These are phyloP conservation scores for Trissolcus basalis DNA, from an alignment of 1,140 invertebrate species.

Conservation along the genomic window DNA sequence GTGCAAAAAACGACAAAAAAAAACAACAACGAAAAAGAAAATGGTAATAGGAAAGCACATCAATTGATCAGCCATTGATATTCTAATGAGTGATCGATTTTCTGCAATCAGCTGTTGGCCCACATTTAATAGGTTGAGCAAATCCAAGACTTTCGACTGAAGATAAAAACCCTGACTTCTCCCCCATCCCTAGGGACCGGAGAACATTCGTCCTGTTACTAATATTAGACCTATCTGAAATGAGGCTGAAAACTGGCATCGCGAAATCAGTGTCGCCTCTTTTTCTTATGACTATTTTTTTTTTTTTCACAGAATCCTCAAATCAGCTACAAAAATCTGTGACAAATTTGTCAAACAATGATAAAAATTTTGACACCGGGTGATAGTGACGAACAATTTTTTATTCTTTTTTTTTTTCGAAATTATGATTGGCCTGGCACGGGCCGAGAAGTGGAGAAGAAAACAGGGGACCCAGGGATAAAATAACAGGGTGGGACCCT, in stretches of 20 bases:
- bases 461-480: slow-evolving; percentile 64
- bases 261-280: slow-evolving; percentile 39
- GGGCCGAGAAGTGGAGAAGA: slow-evolving; percentile 57
- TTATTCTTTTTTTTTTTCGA: slow-evolving; percentile 25
- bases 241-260: slow-evolving; percentile 60
- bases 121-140: slow-evolving; percentile 62
- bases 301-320: too few relatives aligned
- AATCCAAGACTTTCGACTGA: slow-evolving; percentile 29
- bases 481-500: slow-evolving; percentile 74
- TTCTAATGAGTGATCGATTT: slow-evolving; percentile 34
- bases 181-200: slow-evolving; percentile 64
- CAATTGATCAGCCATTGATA: background rate
- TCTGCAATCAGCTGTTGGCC: slow-evolving; percentile 68
- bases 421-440: slow-evolving; percentile 38
- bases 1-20: background rate
- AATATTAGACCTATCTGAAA: slow-evolving; percentile 65
- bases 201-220: slow-evolving; percentile 62
- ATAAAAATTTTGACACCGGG: too few relatives aligned
- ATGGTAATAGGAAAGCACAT: too few relatives aligned
- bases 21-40: background rate
- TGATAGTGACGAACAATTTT: too few relatives aligned
- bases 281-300: background rate
- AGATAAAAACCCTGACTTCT: slow-evolving; percentile 61
- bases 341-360: too few relatives aligned
- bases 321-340: too few relatives aligned